Evolutionary conservation across 2,888 invertebrate species (phyloP), one percentile per base, ranked within the genome.

Genomic region (Napeogenes inachia): DNA sequence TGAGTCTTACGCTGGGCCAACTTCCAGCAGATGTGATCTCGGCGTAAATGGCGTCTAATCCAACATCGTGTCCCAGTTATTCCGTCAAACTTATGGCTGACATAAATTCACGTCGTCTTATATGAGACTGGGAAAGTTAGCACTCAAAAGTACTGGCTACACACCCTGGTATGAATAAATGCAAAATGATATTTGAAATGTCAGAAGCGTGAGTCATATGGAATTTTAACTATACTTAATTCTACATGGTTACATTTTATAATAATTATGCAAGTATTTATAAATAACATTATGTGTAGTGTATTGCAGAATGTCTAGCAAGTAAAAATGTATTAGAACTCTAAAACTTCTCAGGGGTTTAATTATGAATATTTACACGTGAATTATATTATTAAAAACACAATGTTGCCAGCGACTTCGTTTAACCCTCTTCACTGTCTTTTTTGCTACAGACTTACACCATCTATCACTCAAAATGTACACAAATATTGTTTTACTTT

Each of bases 11-110:
- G 42, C 42, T 42, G 42, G 42, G 42, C 42, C 42, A 42, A 10
- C 38, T 10, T 12, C 42, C 10, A 42, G 30, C 50, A 50, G 50
- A 50, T 50, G 50, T 50, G 50, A 50, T 50, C 50, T 30, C 30
- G 50, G 50, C 50, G 12, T 50, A 50, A 50, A 30, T 50, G 10
- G 30, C 50, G 67, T 62, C 67, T 63, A 63, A 65, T 62, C 68
- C 61, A 38, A 56, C 56, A 57, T 47, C 53, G 59, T 32, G 59
- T 59, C 60, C 50, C 62, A 61, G 59, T 61, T 63, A 56, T 62
- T 64, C 46, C 42, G 57, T 59, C 62, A 63, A 68, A 67, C 60
- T 68, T 66, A 68, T 67, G 64, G 59, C 61, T 54, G 45, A 45
- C 54, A 62, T 62, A 67, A 60, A 63, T 68, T 56, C 47, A 57